Evolutionary conservation across 2,113 vertebrate genomes (phyloP).

Genomic region (Mormyrus lacerda): DNA sequence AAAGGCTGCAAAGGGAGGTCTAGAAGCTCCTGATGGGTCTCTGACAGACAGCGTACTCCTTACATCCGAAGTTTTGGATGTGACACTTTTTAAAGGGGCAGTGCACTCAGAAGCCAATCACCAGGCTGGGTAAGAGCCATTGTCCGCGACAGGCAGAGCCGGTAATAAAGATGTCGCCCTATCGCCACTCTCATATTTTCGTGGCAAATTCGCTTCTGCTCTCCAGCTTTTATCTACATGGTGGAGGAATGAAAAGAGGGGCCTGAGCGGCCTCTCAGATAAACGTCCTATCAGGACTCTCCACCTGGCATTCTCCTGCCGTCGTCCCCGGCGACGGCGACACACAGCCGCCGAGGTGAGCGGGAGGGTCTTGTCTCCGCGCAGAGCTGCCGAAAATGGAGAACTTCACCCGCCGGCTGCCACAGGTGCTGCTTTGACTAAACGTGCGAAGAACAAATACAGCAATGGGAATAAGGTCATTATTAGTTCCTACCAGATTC

Average conservation of each 20-base stretch:
- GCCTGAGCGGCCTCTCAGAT: neutral
- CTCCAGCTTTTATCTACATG: constrained; percentile 10
- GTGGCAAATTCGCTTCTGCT: neutral
- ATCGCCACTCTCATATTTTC: neutral
- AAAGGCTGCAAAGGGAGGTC: neutral
- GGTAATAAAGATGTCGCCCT: constrained; percentile 1
- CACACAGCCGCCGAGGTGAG: neutral
- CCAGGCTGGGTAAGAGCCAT: neutral
- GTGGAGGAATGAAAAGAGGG: neutral
- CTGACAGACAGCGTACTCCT: neutral
- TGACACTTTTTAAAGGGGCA: neutral
- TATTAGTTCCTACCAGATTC: neutral
- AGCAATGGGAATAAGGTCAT: neutral
- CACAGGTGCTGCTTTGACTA: neutral
- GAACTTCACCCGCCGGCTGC: neutral
- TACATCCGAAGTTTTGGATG: neutral
- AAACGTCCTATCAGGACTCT: neutral
- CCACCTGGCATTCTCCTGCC: neutral
- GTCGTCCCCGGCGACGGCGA: neutral
- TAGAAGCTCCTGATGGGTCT: neutral
- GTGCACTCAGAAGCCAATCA: neutral
- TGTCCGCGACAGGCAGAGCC: neutral
- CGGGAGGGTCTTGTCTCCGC: neutral
- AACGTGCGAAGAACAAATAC: neutral
- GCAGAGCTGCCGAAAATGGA: neutral